phyloP scores from a whole-genome alignment of 2,797 vertebrate species.

The Leptodactylus fallax region DNA sequence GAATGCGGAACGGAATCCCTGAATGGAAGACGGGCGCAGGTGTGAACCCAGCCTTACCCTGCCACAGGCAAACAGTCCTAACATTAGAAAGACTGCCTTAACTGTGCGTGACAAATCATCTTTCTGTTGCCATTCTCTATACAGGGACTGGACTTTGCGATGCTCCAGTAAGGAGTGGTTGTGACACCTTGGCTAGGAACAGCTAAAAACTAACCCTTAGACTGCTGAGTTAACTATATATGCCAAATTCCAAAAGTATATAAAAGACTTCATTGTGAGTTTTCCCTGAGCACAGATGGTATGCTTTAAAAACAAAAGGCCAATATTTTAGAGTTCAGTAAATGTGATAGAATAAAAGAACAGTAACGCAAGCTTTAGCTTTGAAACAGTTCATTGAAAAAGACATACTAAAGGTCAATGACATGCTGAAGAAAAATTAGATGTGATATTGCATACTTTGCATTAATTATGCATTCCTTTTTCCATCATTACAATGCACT shows the following conservation, averaged over 20 bases:
- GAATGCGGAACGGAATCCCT: no score
- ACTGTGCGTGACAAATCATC: no score
- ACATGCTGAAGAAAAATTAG: constrained; percentile 39
- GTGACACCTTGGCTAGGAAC: not conserved
- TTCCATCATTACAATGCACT: constrained; percentile 41
- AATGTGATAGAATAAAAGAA: constrained; percentile 9
- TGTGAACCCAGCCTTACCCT: no score
- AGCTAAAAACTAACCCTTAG: not conserved
- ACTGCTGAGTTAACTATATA: no score
- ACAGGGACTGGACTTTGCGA: no score
- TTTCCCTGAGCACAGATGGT: not conserved
- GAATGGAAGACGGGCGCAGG: no score
- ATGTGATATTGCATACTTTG: constrained; percentile 55
- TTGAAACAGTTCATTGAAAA: constrained; percentile 46
- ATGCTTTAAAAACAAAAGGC: not conserved
- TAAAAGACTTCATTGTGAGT: not conserved
- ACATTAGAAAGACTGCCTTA: no score
- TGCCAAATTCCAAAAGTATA: not conserved
- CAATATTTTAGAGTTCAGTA: not conserved
- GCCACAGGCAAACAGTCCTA: no score
- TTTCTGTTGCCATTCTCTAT: no score
- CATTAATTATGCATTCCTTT: constrained; percentile 58
- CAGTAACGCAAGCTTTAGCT: constrained; percentile 12
- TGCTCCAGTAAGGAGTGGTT: no score
- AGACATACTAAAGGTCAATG: constrained; percentile 53